Percentiles rank a stretch among this genome's conserved stretches.
Evolutionary conservation across 2,888 invertebrate genomes (phyloP).

Genomic region (Salticus scenicus): DNA sequence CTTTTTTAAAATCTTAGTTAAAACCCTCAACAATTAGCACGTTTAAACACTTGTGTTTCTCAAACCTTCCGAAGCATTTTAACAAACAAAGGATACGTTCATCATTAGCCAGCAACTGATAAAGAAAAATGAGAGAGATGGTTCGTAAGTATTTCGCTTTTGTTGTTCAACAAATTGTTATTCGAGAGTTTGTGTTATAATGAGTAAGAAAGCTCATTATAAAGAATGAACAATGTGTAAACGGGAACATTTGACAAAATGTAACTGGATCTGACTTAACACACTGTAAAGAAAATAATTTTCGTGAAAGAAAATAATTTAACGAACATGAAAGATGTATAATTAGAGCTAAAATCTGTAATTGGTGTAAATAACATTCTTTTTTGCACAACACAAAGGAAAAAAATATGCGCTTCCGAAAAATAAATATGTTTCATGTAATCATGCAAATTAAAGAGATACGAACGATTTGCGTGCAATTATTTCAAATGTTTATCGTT

Average conservation of each 20-base stretch:
- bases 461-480: too few relatives aligned
- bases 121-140: neutral
- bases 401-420: too few relatives aligned
- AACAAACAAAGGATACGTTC: neutral
- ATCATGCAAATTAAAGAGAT: too few relatives aligned
- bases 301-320: neutral
- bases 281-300: neutral
- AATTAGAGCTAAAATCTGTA: too few relatives aligned
- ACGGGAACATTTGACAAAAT: slow-evolving; percentile 6
- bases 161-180: slow-evolving; percentile 26
- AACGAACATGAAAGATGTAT: too few relatives aligned
- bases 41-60: neutral
- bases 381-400: too few relatives aligned
- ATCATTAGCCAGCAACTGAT: neutral
- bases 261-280: neutral
- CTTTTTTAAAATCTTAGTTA: neutral
- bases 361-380: too few relatives aligned
- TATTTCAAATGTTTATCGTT: too few relatives aligned
- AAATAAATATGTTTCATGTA: too few relatives aligned
- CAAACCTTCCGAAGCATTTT: neutral
- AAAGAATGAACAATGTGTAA: slow-evolving; percentile 15
- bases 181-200: slow-evolving; percentile 24
- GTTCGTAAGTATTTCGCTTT: neutral
- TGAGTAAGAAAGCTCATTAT: slow-evolving; percentile 39
- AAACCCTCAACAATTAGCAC: neutral